These are phyloP conservation scores for Glyphotaelius pellucidus DNA, from an alignment of 2,888 invertebrate genomes.

Conservation along the genomic window DNA sequence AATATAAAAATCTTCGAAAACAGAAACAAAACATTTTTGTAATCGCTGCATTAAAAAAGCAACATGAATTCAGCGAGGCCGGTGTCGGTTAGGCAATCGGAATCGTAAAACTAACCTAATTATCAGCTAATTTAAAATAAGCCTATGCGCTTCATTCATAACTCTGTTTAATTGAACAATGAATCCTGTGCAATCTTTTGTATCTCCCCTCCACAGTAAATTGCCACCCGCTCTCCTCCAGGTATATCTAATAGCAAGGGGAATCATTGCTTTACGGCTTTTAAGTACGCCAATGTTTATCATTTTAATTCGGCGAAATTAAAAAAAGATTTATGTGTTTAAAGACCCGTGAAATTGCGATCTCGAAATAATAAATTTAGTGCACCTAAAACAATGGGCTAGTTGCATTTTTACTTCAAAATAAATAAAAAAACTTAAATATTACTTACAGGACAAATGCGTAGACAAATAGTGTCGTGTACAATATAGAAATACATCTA, in stretches of 20 bases:
- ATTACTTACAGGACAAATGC: too few species aligned
- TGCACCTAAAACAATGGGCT: too few species aligned
- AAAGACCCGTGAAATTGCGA: neutral
- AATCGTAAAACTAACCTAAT: neutral
- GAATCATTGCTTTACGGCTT: conserved; percentile 24
- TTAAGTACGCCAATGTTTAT: conserved; percentile 44
- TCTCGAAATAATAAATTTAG: neutral
- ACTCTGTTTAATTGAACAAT: conserved; percentile 40
- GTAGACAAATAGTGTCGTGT: too few species aligned
- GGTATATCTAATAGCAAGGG: conserved; percentile 37
- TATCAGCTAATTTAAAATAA: neutral
- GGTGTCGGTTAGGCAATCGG: neutral
- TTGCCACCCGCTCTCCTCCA: conserved; percentile 1
- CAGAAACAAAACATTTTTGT: too few species aligned
- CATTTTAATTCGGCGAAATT: conserved; percentile 28
- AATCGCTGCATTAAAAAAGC: neutral
- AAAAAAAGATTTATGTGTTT: conserved; percentile 25
- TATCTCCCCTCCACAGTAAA: conserved; percentile 34
- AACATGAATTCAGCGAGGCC: neutral
- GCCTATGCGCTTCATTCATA: conserved; percentile 28
- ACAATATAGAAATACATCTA: too few species aligned
- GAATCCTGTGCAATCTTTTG: conserved; percentile 45
- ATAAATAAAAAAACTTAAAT: too few species aligned
- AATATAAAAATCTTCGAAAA: too few species aligned
- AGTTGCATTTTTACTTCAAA: too few species aligned